A percentile compares a stretch with the other conserved stretches of the same genome.
Conservation (phyloP, 1,140 invertebrate species). For the Eupeodes corollae region DNA sequence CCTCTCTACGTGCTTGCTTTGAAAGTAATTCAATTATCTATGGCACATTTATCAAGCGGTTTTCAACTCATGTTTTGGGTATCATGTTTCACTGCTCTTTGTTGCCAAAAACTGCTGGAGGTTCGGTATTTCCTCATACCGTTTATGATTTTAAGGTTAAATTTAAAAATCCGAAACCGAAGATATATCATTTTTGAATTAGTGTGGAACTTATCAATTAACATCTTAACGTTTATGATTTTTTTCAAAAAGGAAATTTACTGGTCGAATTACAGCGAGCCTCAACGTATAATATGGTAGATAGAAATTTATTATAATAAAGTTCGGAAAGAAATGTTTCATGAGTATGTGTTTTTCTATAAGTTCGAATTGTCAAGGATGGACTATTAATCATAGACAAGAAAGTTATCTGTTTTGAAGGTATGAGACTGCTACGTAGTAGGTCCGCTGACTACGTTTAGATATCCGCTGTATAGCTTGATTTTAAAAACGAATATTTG, state of each 20-base stretch:
- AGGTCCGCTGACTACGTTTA: too few species aligned
- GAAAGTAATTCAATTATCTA: constrained; percentile 47
- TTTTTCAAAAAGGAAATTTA: constrained; percentile 74
- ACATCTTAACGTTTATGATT: constrained; percentile 64
- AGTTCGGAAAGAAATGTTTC: too few species aligned
- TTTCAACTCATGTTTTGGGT: constrained; percentile 56
- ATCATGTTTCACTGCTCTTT: constrained; percentile 49
- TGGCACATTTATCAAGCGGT: constrained; percentile 46
- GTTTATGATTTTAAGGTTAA: constrained; percentile 71
- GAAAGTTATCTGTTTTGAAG: too few species aligned
- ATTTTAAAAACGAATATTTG: too few species aligned
- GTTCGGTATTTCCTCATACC: constrained; percentile 91
- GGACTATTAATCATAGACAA: too few species aligned
- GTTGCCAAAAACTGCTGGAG: constrained; percentile 81
- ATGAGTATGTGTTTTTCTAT: too few species aligned
- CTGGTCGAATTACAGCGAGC: constrained; percentile 63
- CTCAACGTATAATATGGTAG: constrained; percentile 90
- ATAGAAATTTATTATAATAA: too few species aligned
- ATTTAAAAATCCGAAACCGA: constrained; percentile 44
- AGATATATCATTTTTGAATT: constrained; percentile 56
- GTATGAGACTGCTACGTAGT: too few species aligned
- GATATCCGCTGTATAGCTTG: too few species aligned
- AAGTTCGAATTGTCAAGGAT: too few species aligned
- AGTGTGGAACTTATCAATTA: constrained; percentile 57
- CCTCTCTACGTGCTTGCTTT: constrained; percentile 65